A percentile compares a stretch with the other conserved stretches of the same genome.
These are phyloP conservation scores for Grammomys dolichurus DNA, from an alignment of 2,113 vertebrate genomes.

Conservation along the genomic window DNA sequence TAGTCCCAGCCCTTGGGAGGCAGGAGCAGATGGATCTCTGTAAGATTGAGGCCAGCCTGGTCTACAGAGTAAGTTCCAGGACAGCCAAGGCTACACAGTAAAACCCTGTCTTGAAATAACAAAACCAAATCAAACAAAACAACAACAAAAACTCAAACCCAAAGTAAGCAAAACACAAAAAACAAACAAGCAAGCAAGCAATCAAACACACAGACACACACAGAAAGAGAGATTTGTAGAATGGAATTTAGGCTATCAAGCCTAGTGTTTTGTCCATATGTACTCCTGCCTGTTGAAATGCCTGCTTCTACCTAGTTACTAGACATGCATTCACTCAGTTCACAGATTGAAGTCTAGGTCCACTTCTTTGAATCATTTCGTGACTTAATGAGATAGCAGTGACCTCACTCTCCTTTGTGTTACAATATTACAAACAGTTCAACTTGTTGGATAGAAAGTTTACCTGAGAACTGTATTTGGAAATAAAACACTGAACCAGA, in stretches of 20 bases:
- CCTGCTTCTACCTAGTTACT: background rate
- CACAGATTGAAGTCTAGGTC: background rate
- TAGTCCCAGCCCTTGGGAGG: background rate
- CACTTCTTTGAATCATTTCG: background rate
- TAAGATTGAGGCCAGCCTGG: background rate
- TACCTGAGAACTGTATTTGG: background rate
- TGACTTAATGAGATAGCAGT: background rate
- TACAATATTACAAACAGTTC: background rate
- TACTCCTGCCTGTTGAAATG: background rate
- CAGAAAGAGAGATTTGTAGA: background rate
- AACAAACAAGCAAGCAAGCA: too few species aligned
- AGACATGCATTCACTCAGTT: background rate
- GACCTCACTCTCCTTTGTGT: background rate
- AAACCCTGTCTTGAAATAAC: background rate
- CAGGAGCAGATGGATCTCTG: background rate
- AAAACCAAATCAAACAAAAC: background rate
- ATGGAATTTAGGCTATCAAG: background rate
- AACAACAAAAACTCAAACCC: background rate
- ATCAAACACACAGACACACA: too few species aligned
- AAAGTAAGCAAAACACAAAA: background rate
- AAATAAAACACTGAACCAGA: background rate
- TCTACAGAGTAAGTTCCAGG: background rate
- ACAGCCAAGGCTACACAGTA: background rate
- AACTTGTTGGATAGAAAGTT: background rate
- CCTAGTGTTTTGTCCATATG: background rate